These are phyloP conservation scores for Menidia beryllina DNA, from an alignment of 2,113 vertebrate genomes.

Conservation along the genomic window DNA sequence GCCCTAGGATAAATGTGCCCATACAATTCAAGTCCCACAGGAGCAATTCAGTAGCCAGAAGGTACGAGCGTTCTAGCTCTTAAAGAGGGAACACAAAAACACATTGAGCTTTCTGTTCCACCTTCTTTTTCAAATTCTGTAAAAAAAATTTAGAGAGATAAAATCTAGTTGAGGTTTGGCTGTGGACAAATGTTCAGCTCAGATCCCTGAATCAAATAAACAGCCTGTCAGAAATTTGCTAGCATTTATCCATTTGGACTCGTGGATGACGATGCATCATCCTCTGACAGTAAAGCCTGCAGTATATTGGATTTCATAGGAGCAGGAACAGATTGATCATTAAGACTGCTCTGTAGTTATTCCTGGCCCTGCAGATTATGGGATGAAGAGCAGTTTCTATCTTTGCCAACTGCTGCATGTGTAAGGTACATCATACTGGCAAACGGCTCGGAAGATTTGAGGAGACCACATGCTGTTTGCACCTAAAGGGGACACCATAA, in stretches of 20 bases:
- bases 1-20: slow-evolving; percentile 68
- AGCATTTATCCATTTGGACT: slow-evolving; percentile 50
- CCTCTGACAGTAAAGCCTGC: slow-evolving; percentile 65
- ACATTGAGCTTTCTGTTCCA: slow-evolving; percentile 30
- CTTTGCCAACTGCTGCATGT: slow-evolving; percentile 63
- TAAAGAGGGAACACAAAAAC: slow-evolving; percentile 57
- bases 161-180: slow-evolving; percentile 36
- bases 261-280: slow-evolving; percentile 50
- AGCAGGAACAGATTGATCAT: slow-evolving; percentile 77
- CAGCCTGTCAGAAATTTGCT: slow-evolving; percentile 43
- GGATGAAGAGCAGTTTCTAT: slow-evolving; percentile 72
- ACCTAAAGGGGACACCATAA: slow-evolving; percentile 75
- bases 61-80: slow-evolving; percentile 42
- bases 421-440: slow-evolving; percentile 46
- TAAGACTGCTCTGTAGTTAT: slow-evolving; percentile 67
- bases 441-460: slow-evolving; percentile 52
- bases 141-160: slow-evolving; percentile 45
- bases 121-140: slow-evolving; percentile 58
- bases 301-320: slow-evolving; percentile 71
- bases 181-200: slow-evolving; percentile 34
- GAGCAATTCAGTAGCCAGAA: slow-evolving; percentile 62
- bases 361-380: slow-evolving; percentile 69
- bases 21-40: slow-evolving; percentile 70
- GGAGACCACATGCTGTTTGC: slow-evolving; percentile 90
- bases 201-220: slow-evolving; percentile 44